Evolutionary conservation across 2,113 vertebrate species (phyloP), one percentile per base, ranked within the genome.

Genomic region (Osmerus eperlanus): DNA sequence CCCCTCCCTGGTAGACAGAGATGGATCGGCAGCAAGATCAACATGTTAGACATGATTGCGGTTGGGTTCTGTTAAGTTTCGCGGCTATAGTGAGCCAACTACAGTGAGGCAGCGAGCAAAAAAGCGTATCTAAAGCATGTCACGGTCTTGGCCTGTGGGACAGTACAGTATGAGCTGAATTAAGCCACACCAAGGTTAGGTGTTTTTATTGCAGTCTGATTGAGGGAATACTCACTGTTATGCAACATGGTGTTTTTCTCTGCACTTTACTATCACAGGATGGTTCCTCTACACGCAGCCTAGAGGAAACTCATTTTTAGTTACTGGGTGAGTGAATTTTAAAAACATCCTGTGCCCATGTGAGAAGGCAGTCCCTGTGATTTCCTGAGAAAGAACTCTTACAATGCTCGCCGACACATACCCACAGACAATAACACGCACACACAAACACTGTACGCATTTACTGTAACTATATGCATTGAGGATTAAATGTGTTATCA

Each of bases 231-330:
- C 78, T 59, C 71, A 65, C 70, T 3, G 78, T 85, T 87, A 87
- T 85, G 77, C 83, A 86, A 88, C 71, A 21, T 47, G 25, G 28
- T 78, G 75, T 64, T 85, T 85, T 86, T 82, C 56, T 76, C 63
- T 29, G 32, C 15, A 59, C 51, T 69, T 36, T 61, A 41, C n/a
- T 12, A 47, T 47, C 41, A 1, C 41, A 12, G 53, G 71, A 21
- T 52, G 18, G 65, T 70, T 78, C 78, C 67, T 79, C 62, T 62
- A 28, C 3, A 28, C 58, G 81, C 70, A 68, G 63, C 32, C 55
- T 0, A 83, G 60, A 89, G 85, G 85, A 91, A 86, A 77, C 64
- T 65, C 80, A 75, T 74, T 87, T 89, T 78, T 80, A 76, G 75
- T 78, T 83, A 60, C 67, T 78, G 61, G 53, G 53, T 65, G 81